These are phyloP conservation scores for Holothuria glaberrima DNA, from an alignment of 35 echinoderm and acorn worm species.

Conservation along the genomic window DNA sequence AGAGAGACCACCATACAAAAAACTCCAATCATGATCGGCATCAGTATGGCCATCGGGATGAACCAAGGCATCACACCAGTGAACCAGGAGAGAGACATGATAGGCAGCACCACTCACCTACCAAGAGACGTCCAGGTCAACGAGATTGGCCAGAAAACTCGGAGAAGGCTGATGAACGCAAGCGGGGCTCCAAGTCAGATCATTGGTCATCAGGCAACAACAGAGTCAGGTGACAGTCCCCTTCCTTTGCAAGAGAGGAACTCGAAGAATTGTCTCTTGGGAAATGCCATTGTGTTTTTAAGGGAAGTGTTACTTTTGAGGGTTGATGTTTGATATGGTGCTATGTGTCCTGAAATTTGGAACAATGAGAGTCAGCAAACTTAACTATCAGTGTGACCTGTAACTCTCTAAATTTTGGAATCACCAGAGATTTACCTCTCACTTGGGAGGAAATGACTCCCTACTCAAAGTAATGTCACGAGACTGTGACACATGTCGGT, in stretches of 20 bases:
- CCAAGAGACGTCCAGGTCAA: constrained; percentile 33
- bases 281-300: not conserved
- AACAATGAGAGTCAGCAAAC: too few species aligned
- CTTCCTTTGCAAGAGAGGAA: too few species aligned
- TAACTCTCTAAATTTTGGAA: too few species aligned
- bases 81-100: constrained; percentile 33
- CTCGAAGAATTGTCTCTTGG: too few species aligned
- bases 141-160: constrained; percentile 40
- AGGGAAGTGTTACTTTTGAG: not conserved
- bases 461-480: too few species aligned
- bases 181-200: constrained; percentile 31
- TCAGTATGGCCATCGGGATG: constrained; percentile 34
- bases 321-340: not conserved
- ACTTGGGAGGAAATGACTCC: too few species aligned
- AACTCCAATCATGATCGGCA: constrained; percentile 59
- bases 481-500: too few species aligned
- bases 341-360: not conserved
- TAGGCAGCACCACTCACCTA: constrained; percentile 27
- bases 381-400: too few species aligned
- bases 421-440: too few species aligned
- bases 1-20: constrained; percentile 51
- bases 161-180: constrained; percentile 32
- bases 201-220: constrained; percentile 45
- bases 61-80: constrained; percentile 27
- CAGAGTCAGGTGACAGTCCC: constrained; percentile 52